Base-by-base conservation (phyloP, 2,113 vertebrate genomes). In the Sinocyclocheilus grahami region DNA sequence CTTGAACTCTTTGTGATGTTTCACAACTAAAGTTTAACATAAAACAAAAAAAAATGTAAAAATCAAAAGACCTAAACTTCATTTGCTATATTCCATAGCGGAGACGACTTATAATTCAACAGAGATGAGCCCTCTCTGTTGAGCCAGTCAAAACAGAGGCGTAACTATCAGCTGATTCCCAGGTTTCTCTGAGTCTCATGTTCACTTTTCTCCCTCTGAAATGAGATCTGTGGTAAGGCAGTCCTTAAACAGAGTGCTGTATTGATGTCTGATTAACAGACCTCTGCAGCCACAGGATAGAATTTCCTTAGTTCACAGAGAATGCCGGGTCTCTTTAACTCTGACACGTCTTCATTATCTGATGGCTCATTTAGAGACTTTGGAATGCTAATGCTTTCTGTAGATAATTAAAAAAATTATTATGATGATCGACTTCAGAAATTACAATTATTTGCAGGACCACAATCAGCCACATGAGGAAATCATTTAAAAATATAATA, bases 201-300 rank as follows among this genome's bases (percentile, higher is more conserved):
- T 90, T 89, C 75, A 77, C 87, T 77, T 37, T 67, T 80, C 51
- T 53, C 42, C 79, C 84, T 84, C 75, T 9, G 77, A 78, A 85
- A 84, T 78, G 18, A 75, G 53, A 62, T 78, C 87, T 87, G 88
- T 58, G 82, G 88, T 80, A 53, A 86, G 37, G 14, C 77, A 62
- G 27, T 55, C 60, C 48, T 82, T 77, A 77, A 86, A 89, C 84
- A 88, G 80, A 87, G 76, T 60, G 72, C 48, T 12, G 80, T 58
- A 90, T 86, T 86, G 85, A 86, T 82, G 82, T 82, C 85, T 30
- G 78, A 85, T 87, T 74, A 85, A 89, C 85, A 84, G 82, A 69
- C 74, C 82, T 79, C 78, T 69, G 71, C 74, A 55, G 78, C 84
- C 84, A 30, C 83, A 84, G 60, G 86, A 86, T 84, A 77, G 13